Evolutionary conservation across 2,888 invertebrate species (phyloP), one percentile per base, ranked within the genome.

Genomic region (Rhabditophanes sp.): DNA sequence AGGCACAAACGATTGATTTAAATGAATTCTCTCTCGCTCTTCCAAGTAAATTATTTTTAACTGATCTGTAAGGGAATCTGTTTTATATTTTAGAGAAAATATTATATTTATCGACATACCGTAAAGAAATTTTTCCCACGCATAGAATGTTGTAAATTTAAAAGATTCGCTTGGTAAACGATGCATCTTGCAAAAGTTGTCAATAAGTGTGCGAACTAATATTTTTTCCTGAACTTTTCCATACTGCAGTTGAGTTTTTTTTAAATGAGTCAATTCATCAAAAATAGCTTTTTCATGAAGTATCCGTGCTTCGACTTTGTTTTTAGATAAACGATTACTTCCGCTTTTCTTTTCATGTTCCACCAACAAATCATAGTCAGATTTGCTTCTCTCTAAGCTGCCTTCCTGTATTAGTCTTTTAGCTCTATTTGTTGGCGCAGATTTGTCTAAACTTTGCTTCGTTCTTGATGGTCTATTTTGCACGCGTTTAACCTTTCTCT

Each of bases 221-320:
- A 59, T 36, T 19, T 46, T 42, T 35, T 61, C 61, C 40, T 62
- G 57, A 3, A 59, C 58, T 37, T 53, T 57, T 35, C 81, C 82
- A 20, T 82, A 80, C 55, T 85, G 76, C 54, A 87, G 85, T 69
- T 88, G 87, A 47, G 83, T 73, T 32, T 84, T 75, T 67, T 88
- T 88, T 33, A 88, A 68, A 64, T 88, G 87, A 58, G 87, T 73
- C 37, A 88, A 72, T 66, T 87, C 84, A 64, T 87, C 83, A 67
- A 88, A 59, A 9, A 59, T 59, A 11, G 52, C 50, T 24, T 53
- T 48, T 28, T 59, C 59, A 37, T 59, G 58, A n/a, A 59, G 38
- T 28, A 47, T 52, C 4, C 42, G 39, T 7, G 41, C 38, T 17
- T 35, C 17, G 15, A 20, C 12, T 12, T 31, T 32, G 14, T 18